Percentiles rank a stretch among this genome's conserved stretches.
Evolutionary conservation across 2,888 invertebrate species (phyloP).

Genomic region (Cerastoderma edule): DNA sequence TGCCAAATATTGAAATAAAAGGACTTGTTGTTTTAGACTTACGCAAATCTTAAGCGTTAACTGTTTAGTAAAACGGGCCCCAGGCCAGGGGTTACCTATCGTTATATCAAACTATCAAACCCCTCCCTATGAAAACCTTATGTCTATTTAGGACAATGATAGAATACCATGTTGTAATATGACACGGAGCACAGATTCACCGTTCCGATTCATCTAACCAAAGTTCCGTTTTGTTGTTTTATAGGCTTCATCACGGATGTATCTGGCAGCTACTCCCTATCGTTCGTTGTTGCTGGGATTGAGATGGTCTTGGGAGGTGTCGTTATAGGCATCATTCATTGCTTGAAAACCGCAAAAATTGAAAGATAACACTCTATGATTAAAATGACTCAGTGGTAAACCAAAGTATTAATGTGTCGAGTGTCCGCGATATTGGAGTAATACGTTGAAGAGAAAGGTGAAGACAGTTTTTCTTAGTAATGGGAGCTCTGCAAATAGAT

Average conservation of each 20-base stretch:
- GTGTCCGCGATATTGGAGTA: no score
- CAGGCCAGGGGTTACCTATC: not conserved
- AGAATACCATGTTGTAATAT: not conserved
- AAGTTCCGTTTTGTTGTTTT: not conserved
- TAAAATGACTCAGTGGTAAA: no score
- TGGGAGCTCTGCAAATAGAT: no score
- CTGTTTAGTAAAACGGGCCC: not conserved
- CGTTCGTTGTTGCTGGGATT: constrained; percentile 12
- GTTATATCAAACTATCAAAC: not conserved
- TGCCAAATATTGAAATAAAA: no score
- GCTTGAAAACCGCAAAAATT: constrained; percentile 17
- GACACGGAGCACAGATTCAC: not conserved
- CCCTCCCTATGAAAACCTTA: not conserved
- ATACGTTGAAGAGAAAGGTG: no score
- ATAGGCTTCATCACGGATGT: constrained; percentile 20
- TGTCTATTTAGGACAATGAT: not conserved
- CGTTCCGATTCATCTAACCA: not conserved
- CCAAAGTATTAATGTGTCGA: no score
- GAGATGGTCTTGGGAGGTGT: constrained; percentile 17
- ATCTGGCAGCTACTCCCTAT: constrained; percentile 22
- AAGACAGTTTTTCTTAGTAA: no score
- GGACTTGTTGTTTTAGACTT: no score
- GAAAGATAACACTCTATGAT: no score
- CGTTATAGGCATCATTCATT: constrained; percentile 2
- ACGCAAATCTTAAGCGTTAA: no score